A percentile compares a stretch with the other conserved stretches of the same genome.
These are phyloP conservation scores for Neuroterus valhalla DNA, from an alignment of 1,140 invertebrate species.

Conservation along the genomic window DNA sequence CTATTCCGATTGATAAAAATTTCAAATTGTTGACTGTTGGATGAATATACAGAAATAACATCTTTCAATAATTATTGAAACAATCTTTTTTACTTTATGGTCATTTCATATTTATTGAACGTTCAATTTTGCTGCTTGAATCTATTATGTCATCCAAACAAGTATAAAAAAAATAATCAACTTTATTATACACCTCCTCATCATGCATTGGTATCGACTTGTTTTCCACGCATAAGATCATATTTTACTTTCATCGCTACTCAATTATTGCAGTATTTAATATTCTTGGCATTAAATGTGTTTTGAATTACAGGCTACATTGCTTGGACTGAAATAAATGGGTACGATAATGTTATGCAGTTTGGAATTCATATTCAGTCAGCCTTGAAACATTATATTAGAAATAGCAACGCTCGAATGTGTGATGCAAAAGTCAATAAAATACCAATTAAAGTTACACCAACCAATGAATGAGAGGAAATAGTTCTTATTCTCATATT, in stretches of 20 bases:
- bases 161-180: not conserved
- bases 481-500: slow-evolving; percentile 4
- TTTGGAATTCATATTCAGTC: slow-evolving; percentile 23
- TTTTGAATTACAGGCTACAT: slow-evolving; percentile 22
- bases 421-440: slow-evolving; percentile 24
- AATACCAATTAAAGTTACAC: not conserved
- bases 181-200: not conserved
- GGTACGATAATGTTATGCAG: slow-evolving; percentile 2
- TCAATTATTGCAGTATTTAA: slow-evolving; percentile 14
- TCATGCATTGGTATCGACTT: slow-evolving; percentile 8
- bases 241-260: slow-evolving; percentile 22
- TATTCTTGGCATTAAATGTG: slow-evolving; percentile 24
- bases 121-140: no score
- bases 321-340: slow-evolving; percentile 11
- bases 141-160: not conserved
- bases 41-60: no score
- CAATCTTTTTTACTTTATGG: no score
- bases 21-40: no score
- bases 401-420: not conserved
- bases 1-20: no score
- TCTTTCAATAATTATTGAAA: no score
- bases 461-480: not conserved
- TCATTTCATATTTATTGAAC: no score
- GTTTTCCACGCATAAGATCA: slow-evolving; percentile 2
- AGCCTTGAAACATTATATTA: slow-evolving; percentile 27